These are phyloP conservation scores for Perccottus glenii DNA, from an alignment of 2,113 vertebrate genomes.

Conservation along the genomic window DNA sequence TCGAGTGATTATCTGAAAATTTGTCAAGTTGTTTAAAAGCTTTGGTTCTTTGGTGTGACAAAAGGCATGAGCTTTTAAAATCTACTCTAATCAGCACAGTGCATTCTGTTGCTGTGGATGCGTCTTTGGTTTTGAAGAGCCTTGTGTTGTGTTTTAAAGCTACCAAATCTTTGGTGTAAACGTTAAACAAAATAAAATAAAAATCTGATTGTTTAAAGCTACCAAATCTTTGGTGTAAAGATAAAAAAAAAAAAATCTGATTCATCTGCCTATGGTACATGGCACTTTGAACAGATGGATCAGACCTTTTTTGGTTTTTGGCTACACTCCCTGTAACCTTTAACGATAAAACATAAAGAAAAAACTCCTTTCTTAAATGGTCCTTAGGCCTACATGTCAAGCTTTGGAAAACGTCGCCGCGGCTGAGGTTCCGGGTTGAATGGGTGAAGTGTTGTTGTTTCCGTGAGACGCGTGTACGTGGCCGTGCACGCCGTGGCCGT, in stretches of 20 bases:
- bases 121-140: constrained; percentile 58
- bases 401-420: constrained; percentile 93
- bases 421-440: constrained; percentile 83
- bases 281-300: constrained; percentile 48
- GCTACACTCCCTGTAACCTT: constrained; percentile 44
- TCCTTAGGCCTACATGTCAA: constrained; percentile 73
- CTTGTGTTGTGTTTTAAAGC: constrained; percentile 39
- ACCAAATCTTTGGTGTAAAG: constrained; percentile 62
- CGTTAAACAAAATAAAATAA: constrained; percentile 7
- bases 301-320: constrained; percentile 18
- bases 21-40: constrained; percentile 24
- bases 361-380: constrained; percentile 18
- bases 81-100: constrained; percentile 12
- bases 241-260: constrained; percentile 36
- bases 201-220: constrained; percentile 48
- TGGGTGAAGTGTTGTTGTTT: constrained; percentile 77
- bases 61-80: constrained; percentile 7
- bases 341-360: constrained; percentile 6
- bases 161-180: constrained; percentile 62
- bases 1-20: constrained; percentile 39
- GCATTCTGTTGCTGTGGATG: constrained; percentile 18
- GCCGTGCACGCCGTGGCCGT: constrained; percentile 58
- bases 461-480: constrained; percentile 63
- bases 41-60: constrained; percentile 40
- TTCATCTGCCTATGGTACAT: constrained; percentile 46